phyloP scores from a whole-genome alignment of 2,797 vertebrate genomes.

The Australoheros facetus region DNA sequence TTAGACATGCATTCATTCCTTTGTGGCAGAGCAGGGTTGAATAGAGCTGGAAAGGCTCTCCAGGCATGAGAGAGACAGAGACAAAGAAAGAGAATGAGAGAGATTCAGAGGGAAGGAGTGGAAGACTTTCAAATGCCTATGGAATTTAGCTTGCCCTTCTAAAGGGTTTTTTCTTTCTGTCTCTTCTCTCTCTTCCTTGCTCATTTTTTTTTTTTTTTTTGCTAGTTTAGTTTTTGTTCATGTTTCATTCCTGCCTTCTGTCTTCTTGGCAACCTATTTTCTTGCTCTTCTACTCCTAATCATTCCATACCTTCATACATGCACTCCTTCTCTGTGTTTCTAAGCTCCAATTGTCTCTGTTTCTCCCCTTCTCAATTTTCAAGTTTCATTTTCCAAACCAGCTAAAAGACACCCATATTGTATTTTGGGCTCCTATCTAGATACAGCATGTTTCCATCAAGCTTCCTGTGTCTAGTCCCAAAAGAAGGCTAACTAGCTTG shows the following conservation, averaged over 20 bases:
- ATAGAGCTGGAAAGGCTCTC: conserved; percentile 67
- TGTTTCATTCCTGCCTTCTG: conserved; percentile 16
- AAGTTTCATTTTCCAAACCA: conserved; percentile 69
- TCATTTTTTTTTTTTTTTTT: not conserved
- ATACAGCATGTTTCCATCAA: conserved; percentile 72
- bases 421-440: conserved; percentile 72
- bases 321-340: conserved; percentile 41
- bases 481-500: conserved; percentile 61
- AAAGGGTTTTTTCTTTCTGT: conserved; percentile 55
- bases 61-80: conserved; percentile 66
- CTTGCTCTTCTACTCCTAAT: conserved; percentile 9
- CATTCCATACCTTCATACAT: conserved; percentile 30
- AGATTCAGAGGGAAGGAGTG: conserved; percentile 48
- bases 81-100: conserved; percentile 46
- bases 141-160: conserved; percentile 68
- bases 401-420: conserved; percentile 73
- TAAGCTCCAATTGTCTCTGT: conserved; percentile 42
- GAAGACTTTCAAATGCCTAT: conserved; percentile 55
- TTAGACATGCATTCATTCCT: conserved; percentile 74
- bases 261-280: conserved; percentile 12
- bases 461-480: conserved; percentile 71
- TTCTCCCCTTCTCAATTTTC: conserved; percentile 59
- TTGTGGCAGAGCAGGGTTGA: conserved; percentile 58
- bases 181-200: conserved; percentile 18
- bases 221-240: not conserved